Base-by-base conservation (phyloP, 2,888 invertebrate species). In the Drosophila nr. perissopoda region DNA sequence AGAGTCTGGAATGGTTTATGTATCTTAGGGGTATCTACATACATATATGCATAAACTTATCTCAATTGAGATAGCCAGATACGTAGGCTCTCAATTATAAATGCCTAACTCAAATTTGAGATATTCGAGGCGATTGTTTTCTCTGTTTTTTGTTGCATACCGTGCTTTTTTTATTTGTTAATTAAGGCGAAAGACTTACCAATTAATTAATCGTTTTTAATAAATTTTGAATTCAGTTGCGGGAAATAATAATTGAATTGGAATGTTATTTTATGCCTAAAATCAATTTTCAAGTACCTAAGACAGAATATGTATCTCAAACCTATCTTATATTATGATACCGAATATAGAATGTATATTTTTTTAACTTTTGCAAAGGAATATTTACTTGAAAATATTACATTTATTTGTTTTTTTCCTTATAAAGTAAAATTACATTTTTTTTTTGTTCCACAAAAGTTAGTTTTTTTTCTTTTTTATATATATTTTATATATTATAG, bases 31-130 rank as follows among this genome's bases (percentile, higher is more conserved):
- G 13, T 51, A 31, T 25, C 7, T 49, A 34, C 11, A 29, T 49
- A 34, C 11, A 29, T 29, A 29, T 29, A n/a, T 11, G 49, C 11
- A 33, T 31, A 34, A 25, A n/a, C 34, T 63, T 76, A 76, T 63
- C 71, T 71, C 7, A 16, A 6, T 10, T 25, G 6, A 42, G 40
- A 27, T 60, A 52, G 16, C 25, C n/a, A 48, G 56, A 34, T 33
- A 27, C 13, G 34, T 31, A 45, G n/a, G 16, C 18, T 36, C 48
- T 67, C 21, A 27, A 36, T 42, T 34, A 11, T 2, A 60, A 40
- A 57, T 57, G 27, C 10, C 38, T 8, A 45, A 18, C 40, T 16
- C 10, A 18, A 59, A 57, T 63, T 31, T 38, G 4, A 31, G n/a
- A 56, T 59, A 59, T 59, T 54, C 31, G n/a, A 11, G n/a, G n/a